These are phyloP conservation scores for Pyxicephalus adspersus DNA, from an alignment of 2,113 vertebrate species.

Conservation along the genomic window DNA sequence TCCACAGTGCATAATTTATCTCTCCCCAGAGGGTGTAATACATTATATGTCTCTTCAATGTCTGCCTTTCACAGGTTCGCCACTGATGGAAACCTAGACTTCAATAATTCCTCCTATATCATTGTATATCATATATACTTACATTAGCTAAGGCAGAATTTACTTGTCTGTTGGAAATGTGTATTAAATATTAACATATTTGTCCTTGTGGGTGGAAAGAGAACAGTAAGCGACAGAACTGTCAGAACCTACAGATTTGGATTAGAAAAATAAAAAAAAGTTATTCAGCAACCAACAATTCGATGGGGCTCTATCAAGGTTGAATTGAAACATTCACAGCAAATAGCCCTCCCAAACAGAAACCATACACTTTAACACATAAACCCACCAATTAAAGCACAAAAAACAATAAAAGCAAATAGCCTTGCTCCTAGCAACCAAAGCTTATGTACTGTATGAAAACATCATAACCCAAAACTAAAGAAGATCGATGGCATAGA, in stretches of 20 bases:
- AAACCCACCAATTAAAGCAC: too few species aligned
- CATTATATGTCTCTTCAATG: constrained; percentile 55
- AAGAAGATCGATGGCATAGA: too few species aligned
- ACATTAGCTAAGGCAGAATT: constrained; percentile 29
- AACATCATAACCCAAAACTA: too few species aligned
- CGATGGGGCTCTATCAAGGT: not conserved
- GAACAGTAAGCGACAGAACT: not conserved
- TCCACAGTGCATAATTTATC: constrained; percentile 52
- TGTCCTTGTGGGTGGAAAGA: not conserved
- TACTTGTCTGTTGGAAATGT: not conserved
- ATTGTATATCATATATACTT: constrained; percentile 10
- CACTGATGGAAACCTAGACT: constrained; percentile 34
- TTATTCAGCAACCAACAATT: not conserved
- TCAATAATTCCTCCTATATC: not conserved
- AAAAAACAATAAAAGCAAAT: too few species aligned
- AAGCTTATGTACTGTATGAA: too few species aligned
- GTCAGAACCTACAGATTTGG: too few species aligned
- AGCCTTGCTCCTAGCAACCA: too few species aligned
- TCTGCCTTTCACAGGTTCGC: constrained; percentile 48
- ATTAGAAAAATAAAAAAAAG: too few species aligned
- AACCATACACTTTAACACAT: too few species aligned
- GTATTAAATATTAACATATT: constrained; percentile 11
- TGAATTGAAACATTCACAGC: too few species aligned
- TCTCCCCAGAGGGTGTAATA: constrained; percentile 52
- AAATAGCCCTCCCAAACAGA: too few species aligned